Conservation (phyloP, 2,797 vertebrate genomes). For the Avahi laniger region DNA sequence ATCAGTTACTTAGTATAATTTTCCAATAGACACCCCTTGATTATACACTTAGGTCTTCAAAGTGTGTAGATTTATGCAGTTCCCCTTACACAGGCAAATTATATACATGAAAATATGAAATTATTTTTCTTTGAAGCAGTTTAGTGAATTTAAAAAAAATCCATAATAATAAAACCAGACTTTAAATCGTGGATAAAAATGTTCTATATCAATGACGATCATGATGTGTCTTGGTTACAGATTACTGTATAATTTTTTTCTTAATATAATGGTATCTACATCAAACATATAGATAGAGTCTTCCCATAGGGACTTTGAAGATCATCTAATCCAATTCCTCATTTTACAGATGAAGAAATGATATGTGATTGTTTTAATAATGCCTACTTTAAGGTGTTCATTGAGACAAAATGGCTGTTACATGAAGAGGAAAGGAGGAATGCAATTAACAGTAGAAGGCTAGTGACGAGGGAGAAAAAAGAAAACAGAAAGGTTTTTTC, state of each 20-base stretch:
- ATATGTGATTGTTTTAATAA: constrained; percentile 45
- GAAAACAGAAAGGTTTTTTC: background rate
- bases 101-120: background rate
- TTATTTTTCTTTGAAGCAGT: constrained; percentile 24
- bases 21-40: constrained; percentile 39
- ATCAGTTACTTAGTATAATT: constrained; percentile 33
- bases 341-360: constrained; percentile 54
- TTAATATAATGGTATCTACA: constrained; percentile 38
- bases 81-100: constrained; percentile 10
- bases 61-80: background rate
- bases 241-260: constrained; percentile 8
- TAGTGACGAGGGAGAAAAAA: background rate
- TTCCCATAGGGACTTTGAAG: background rate
- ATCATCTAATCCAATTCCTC: constrained; percentile 13
- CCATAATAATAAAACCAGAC: constrained; percentile 21
- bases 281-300: background rate
- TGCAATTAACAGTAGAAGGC: background rate
- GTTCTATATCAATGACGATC: background rate
- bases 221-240: background rate
- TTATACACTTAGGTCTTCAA: constrained; percentile 37
- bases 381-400: constrained; percentile 3
- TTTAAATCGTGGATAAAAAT: constrained; percentile 47
- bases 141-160: constrained; percentile 6
- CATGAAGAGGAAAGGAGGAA: background rate
- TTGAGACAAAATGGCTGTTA: constrained; percentile 16